A percentile compares a stretch with the other conserved stretches of the same genome.
Conservation (phyloP, 2,888 invertebrate genomes). For the Tetheella fluctuosa region DNA sequence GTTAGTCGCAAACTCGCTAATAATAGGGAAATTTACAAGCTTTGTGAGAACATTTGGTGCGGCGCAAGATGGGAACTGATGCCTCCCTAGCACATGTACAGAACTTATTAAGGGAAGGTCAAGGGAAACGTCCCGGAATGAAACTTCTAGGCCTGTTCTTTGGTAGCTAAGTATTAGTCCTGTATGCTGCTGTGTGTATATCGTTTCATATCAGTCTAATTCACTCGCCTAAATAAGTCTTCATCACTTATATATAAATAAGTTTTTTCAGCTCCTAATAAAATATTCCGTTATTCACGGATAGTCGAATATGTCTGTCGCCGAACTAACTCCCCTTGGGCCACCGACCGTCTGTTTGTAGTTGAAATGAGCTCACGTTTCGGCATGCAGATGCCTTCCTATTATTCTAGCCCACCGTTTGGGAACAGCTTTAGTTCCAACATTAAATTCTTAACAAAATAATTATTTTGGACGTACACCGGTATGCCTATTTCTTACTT, state of each 20-base stretch:
- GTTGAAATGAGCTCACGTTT: constrained; percentile 34
- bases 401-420: constrained; percentile 21
- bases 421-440: background rate
- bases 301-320: background rate
- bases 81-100: background rate
- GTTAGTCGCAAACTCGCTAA: constrained; percentile 39
- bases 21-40: constrained; percentile 42
- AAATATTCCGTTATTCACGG: too few species aligned
- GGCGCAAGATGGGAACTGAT: constrained; percentile 13
- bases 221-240: too few species aligned
- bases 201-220: too few species aligned
- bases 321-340: background rate
- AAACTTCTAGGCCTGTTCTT: too few species aligned
- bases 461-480: background rate
- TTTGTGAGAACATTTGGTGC: constrained; percentile 30
- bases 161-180: too few species aligned
- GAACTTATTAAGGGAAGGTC: too few species aligned
- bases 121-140: too few species aligned
- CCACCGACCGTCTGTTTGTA: constrained; percentile 9
- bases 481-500: background rate
- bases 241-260: too few species aligned
- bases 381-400: constrained; percentile 33
- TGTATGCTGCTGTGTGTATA: too few species aligned
- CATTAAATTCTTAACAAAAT: background rate
- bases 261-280: too few species aligned